Evolutionary conservation across 2,797 vertebrate species (phyloP).

Genomic region (Glyptemys insculpta): DNA sequence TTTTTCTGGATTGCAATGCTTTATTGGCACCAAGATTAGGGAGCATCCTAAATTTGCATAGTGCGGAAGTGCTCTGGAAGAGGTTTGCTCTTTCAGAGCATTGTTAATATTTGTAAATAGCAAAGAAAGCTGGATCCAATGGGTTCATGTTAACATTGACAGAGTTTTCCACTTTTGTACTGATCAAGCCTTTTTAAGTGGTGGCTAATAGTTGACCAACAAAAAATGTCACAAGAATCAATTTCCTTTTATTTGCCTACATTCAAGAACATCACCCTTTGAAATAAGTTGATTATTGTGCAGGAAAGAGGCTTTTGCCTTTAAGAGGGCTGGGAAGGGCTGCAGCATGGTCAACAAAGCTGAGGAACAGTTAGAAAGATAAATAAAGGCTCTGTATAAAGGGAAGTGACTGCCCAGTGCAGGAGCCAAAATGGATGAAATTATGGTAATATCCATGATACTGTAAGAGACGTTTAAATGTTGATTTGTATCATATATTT

Average conservation of each 20-base stretch:
- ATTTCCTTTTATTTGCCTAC: constrained; percentile 38
- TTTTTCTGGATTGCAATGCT: background rate
- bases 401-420: background rate
- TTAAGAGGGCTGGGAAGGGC: constrained; percentile 8
- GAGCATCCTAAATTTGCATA: background rate
- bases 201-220: constrained; percentile 53
- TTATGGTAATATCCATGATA: background rate
- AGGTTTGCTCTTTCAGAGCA: background rate
- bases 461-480: background rate
- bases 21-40: background rate
- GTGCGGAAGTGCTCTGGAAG: background rate
- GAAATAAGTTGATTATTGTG: constrained; percentile 51
- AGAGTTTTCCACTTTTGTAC: constrained; percentile 30
- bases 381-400: constrained; percentile 10
- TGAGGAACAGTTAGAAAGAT: background rate
- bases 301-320: constrained; percentile 36
- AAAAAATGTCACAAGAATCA: background rate
- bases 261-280: constrained; percentile 54
- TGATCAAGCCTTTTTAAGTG: constrained; percentile 31
- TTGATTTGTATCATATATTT: background rate
- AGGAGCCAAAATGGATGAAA: background rate
- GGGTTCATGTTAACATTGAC: constrained; percentile 35
- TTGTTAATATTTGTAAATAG: constrained; percentile 18
- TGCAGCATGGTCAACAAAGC: background rate
- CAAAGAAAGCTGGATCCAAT: background rate